Evolutionary conservation across 2,113 vertebrate genomes (phyloP), one percentile per base, ranked within the genome.

Genomic region (Zapornia atra): DNA sequence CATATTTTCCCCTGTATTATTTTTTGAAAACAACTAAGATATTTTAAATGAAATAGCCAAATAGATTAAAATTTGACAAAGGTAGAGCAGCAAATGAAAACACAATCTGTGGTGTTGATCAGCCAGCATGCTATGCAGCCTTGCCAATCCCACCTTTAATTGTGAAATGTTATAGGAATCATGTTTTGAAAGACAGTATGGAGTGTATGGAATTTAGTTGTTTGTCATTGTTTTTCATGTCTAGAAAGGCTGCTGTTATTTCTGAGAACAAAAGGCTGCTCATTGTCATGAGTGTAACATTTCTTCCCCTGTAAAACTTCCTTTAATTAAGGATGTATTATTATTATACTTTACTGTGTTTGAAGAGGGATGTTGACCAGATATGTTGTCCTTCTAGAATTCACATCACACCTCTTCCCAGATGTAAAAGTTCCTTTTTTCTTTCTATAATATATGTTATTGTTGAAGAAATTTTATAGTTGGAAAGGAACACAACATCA

Each of bases 181-280:
- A 3, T 26, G 31, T 79, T 28, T 38, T 13, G 56, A 26, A 63
- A 44, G 46, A 21, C 24, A 69, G 34, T 6, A 18, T 82, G 12
- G 28, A 63, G 59, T 75, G 3, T 66, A 50, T 60, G 26, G 21
- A 2, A 4, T 57, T 91, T 88, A 16, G 1, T 26, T 60, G 61
- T 66, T n/a, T 75, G 25, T 63, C 54, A 7, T 34, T 88, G 12
- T n/a, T 91, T 89, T 84, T 65, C 29, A 31, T 56, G 6, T 59
- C 29, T 63, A 28, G 29, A 66, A 87, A 64, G n/a, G 34, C 31
- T 82, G 48, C 31, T 82, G 21, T 68, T 85, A 10, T 82, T 92
- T 92, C 75, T 82, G 72, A 80, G 95, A 95, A 86, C 50, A 25
- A 29, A 88, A 80, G 48, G 42, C 34, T 48, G 14, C 16, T 72